Percentiles rank a stretch among this genome's conserved stretches.
Conservation (phyloP, 2,888 invertebrate genomes). For the Autographa pulchrina region DNA sequence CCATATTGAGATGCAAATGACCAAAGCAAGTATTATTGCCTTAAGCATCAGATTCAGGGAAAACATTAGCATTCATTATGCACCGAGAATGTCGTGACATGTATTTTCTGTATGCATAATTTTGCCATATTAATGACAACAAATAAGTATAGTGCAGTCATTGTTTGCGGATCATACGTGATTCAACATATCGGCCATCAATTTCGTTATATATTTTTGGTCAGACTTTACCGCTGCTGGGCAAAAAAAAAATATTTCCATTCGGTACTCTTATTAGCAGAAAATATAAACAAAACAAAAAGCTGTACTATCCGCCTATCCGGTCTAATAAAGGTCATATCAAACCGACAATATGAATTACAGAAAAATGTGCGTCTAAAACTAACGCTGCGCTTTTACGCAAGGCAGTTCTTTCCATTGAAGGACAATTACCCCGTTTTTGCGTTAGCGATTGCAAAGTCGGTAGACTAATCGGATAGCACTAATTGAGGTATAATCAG, state of each 20-base stretch:
- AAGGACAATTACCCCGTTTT: conserved; percentile 38
- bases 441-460: conserved; percentile 40
- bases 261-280: too few species aligned
- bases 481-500: conserved; percentile 57
- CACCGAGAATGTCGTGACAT: conserved; percentile 12
- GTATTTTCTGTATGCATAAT: conserved; percentile 21
- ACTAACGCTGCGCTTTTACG: conserved; percentile 25
- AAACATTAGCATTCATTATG: conserved; percentile 6
- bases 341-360: neutral
- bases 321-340: too few species aligned
- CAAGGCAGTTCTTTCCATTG: conserved; percentile 17
- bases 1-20: conserved; percentile 53
- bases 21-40: conserved; percentile 26
- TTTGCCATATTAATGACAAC: neutral
- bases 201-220: neutral
- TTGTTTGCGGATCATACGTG: neutral
- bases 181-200: neutral
- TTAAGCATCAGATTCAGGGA: conserved; percentile 22
- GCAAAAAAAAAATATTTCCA: too few species aligned
- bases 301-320: too few species aligned
- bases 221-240: neutral
- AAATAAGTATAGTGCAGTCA: neutral
- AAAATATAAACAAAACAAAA: too few species aligned
- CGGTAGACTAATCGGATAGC: conserved; percentile 31
- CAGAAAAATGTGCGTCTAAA: conserved; percentile 2